Evolutionary conservation across 2,797 vertebrate species (phyloP), one percentile per base, ranked within the genome.

Genomic region (Paedocypris micromegethes): DNA sequence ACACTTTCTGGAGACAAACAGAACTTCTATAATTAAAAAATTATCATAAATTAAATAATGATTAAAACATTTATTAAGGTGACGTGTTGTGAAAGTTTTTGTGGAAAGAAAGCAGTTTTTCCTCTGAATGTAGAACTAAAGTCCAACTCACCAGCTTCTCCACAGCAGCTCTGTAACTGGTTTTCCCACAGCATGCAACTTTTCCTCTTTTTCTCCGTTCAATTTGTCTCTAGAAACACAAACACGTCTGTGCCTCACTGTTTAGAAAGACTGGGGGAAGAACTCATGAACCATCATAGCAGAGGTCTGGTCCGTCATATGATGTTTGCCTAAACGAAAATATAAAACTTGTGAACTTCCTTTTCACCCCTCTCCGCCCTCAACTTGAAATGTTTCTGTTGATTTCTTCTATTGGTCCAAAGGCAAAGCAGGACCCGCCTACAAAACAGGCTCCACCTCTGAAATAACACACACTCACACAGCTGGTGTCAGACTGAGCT

Each of bases 381-480:
- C 59, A 9, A 66, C 68, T 45, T 64, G 58, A 54, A 71, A 64
- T 54, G 45, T 57, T 66, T 60, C 69, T 64, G 58, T 60, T 72
- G 55, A 75, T 71, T 72, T 75, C 68, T 41, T 42, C 49, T 39
- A 68, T 60, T 23, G 5, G 8, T 60, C 70, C 68, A 70, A 64
- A 59, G n/a, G 8, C 68, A 43, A 41, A 4, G 7, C 63, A 60
- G 60, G 50, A 58, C 60, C 75, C 71, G 60, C 75, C 75, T 74
- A 8, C 66, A 3, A 38, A 40, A 49, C n/a, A 61, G 58, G 44
- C 51, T 51, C 67, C 51, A 40, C 63, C 50, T 55, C 63, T 58
- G 62, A 59, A 77, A 77, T 68, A 79, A 73, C 61, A 66, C 73
- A 73, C 78, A 79, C 73, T 74, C 61, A 66, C 73, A 73, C 78